phyloP scores from a whole-genome alignment of 2,888 invertebrate species.

The Trypoxylon attenuatum region DNA sequence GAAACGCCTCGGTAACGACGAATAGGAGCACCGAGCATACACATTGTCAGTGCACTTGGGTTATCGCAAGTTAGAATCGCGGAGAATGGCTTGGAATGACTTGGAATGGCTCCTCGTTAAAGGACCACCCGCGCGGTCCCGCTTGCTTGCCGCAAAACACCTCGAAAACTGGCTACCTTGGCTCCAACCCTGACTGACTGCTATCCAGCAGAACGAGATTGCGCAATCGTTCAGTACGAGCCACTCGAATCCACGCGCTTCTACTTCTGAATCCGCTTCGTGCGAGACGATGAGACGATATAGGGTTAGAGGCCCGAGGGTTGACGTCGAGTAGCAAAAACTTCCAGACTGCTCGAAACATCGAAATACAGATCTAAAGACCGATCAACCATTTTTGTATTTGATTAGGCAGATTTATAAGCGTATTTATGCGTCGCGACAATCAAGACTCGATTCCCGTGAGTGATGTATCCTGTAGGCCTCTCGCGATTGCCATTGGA shows the following conservation, averaged over 20 bases:
- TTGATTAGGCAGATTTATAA: too few relatives aligned
- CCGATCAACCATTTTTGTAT: too few relatives aligned
- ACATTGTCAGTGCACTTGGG: slow-evolving; percentile 6
- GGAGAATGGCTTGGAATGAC: slow-evolving; percentile 16
- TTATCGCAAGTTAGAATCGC: slow-evolving; percentile 36
- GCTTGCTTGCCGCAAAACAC: not conserved
- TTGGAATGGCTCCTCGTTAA: slow-evolving; percentile 29
- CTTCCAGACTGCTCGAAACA: not conserved
- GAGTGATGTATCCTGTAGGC: not conserved
- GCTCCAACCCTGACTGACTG: slow-evolving; percentile 7
- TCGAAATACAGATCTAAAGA: too few relatives aligned
- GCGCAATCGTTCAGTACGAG: slow-evolving; percentile 14
- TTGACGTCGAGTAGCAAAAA: not conserved
- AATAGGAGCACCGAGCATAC: slow-evolving; percentile 4
- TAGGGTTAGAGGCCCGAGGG: not conserved
- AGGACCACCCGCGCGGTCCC: slow-evolving; percentile 30
- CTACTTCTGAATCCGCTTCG: not conserved
- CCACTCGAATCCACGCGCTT: not conserved
- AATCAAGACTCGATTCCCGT: too few relatives aligned
- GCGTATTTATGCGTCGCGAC: not conserved
- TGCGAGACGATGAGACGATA: too few relatives aligned
- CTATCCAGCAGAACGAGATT: slow-evolving; percentile 10
- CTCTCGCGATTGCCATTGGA: not conserved
- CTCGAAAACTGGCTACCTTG: slow-evolving; percentile 13
- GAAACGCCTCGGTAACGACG: slow-evolving; percentile 4